phyloP scores from a whole-genome alignment of 2,797 vertebrate genomes.

The Tapera naevia region DNA sequence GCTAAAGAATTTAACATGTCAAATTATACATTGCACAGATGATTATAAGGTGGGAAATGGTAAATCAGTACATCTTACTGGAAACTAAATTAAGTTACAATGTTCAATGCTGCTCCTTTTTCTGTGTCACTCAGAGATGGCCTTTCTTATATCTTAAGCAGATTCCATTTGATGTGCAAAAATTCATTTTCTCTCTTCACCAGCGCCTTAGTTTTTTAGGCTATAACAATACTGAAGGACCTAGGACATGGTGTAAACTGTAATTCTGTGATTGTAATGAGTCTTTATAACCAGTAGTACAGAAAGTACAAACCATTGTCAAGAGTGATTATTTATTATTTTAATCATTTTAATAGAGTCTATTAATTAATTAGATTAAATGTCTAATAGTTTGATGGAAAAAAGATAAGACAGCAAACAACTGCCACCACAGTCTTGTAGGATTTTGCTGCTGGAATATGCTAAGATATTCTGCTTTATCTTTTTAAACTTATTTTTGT shows the following conservation, averaged over 20 bases:
- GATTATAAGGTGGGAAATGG: background rate
- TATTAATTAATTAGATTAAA: background rate
- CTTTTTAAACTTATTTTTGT: background rate
- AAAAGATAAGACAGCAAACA: background rate
- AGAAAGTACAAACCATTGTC: background rate
- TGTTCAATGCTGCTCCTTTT: background rate
- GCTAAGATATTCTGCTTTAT: background rate
- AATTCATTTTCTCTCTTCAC: background rate
- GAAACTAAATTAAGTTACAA: background rate
- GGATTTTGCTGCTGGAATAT: background rate
- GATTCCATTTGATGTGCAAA: background rate
- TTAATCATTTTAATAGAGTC: background rate
- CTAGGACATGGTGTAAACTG: background rate
- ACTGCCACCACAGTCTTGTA: background rate
- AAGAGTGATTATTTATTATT: background rate
- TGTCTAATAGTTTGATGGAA: background rate
- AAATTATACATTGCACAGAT: background rate
- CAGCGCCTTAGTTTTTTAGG: background rate
- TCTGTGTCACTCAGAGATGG: background rate
- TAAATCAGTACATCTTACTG: background rate
- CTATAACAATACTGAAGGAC: background rate
- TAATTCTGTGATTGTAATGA: background rate
- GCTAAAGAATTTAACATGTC: background rate
- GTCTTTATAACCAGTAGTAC: background rate
- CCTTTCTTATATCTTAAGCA: background rate